A percentile compares a stretch with the other conserved stretches of the same genome.
Evolutionary conservation across 2,888 invertebrate species (phyloP).

Genomic region (Plagodis dolabraria): DNA sequence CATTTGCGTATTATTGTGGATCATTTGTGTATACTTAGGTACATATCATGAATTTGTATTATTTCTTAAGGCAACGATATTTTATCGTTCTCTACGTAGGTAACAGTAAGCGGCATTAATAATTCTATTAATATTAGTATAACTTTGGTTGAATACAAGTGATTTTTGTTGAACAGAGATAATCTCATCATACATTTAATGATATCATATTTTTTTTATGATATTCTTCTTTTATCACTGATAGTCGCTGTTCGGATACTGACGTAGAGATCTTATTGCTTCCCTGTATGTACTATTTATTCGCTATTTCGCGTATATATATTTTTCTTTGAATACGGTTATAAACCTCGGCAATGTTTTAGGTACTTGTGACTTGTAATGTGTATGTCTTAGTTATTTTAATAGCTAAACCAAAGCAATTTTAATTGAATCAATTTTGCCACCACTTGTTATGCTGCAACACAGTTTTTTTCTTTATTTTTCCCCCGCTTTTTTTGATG

Average conservation of each 20-base stretch:
- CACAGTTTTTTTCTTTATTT: conserved; percentile 40
- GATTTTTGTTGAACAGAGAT: no score
- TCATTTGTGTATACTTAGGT: conserved; percentile 81
- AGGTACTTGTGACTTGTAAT: conserved; percentile 47
- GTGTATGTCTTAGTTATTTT: conserved; percentile 50
- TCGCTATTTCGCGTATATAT: conserved; percentile 46
- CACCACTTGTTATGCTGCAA: conserved; percentile 65
- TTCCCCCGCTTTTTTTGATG: conserved; percentile 72
- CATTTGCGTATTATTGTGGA: conserved; percentile 71
- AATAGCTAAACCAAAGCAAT: conserved; percentile 78
- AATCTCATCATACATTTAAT: no score
- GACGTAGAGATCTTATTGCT: conserved; percentile 36
- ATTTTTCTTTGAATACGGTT: conserved; percentile 67
- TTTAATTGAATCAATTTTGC: conserved; percentile 62
- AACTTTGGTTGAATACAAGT: no score
- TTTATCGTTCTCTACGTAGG: conserved; percentile 45
- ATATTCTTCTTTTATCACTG: not conserved
- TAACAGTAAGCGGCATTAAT: conserved; percentile 38
- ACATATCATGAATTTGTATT: conserved; percentile 81
- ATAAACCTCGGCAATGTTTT: conserved; percentile 63
- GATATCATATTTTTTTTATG: no score
- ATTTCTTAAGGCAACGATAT: conserved; percentile 65
- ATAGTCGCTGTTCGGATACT: conserved; percentile 25
- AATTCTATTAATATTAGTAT: conserved; percentile 3
- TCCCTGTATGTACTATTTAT: conserved; percentile 43